A percentile compares a stretch with the other conserved stretches of the same genome.
phyloP scores from a whole-genome alignment of 1,140 invertebrate genomes.

The Trichonephila inaurata region DNA sequence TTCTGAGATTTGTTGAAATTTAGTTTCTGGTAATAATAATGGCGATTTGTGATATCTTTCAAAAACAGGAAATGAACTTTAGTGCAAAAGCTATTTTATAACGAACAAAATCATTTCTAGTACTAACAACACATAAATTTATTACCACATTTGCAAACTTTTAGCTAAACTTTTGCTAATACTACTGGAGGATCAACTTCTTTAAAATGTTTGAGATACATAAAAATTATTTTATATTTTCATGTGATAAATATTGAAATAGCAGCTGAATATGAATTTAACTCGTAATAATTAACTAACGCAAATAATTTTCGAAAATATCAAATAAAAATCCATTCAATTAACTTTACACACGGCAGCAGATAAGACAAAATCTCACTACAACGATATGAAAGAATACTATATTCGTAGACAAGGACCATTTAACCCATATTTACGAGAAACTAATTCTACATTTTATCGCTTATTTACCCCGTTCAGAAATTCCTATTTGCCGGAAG shows the following conservation, averaged over 20 bases:
- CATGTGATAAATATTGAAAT: background rate
- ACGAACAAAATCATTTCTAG: too few relatives aligned
- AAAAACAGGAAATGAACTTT: too few relatives aligned
- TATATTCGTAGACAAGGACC: background rate
- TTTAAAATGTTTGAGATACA: too few relatives aligned
- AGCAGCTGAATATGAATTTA: background rate
- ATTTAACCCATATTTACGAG: background rate
- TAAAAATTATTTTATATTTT: too few relatives aligned
- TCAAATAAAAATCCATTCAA: background rate
- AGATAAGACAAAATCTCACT: background rate
- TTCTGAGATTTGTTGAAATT: too few relatives aligned
- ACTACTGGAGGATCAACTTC: too few relatives aligned
- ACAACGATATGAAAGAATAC: background rate
- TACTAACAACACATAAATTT: too few relatives aligned
- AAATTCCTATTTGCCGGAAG: background rate
- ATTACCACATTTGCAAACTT: too few relatives aligned
- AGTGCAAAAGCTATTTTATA: too few relatives aligned
- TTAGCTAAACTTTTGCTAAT: too few relatives aligned
- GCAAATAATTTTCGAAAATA: background rate
- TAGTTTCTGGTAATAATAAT: too few relatives aligned
- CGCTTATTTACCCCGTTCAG: background rate
- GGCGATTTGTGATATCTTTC: too few relatives aligned
- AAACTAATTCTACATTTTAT: constrained; percentile 7
- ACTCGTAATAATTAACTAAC: background rate
- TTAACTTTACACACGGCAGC: background rate